A percentile compares a stretch with the other conserved stretches of the same genome.
phyloP scores from a whole-genome alignment of 1,140 invertebrate genomes.

The Drosophila athabasca region DNA sequence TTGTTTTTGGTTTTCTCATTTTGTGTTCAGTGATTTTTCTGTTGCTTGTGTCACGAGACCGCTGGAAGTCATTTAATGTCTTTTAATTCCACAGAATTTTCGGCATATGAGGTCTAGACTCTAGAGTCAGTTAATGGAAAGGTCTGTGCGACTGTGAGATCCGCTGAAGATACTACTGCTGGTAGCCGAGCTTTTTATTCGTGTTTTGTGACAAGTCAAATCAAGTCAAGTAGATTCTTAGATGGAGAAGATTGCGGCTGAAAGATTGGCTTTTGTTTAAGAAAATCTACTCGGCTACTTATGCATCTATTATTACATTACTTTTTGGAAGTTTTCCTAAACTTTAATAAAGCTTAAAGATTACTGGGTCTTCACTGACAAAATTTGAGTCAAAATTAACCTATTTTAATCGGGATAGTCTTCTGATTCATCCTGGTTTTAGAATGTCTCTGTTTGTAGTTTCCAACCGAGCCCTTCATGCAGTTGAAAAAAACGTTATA shows the following conservation, averaged over 20 bases:
- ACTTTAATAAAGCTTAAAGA: too few species aligned
- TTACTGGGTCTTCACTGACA: too few species aligned
- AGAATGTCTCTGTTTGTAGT: too few species aligned
- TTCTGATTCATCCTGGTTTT: too few species aligned
- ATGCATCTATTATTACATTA: background rate
- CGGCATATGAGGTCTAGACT: constrained; percentile 48
- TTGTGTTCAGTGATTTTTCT: constrained; percentile 17
- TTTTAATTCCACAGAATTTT: constrained; percentile 62
- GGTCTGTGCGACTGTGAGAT: constrained; percentile 64
- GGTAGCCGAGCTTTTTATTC: background rate
- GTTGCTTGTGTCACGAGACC: constrained; percentile 69
- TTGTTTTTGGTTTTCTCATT: constrained; percentile 34
- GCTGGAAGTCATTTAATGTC: constrained; percentile 59
- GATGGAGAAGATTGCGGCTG: constrained; percentile 21
- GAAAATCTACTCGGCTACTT: constrained; percentile 1
- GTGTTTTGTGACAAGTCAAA: background rate
- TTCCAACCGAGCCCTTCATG: background rate
- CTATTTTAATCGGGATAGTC: too few species aligned
- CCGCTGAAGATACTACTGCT: constrained; percentile 32
- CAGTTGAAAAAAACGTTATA: background rate
- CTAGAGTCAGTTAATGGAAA: constrained; percentile 62
- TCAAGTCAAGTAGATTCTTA: constrained; percentile 29
- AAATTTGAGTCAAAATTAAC: too few species aligned
- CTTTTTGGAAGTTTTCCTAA: too few species aligned
- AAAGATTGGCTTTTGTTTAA: constrained; percentile 12